phyloP scores from a whole-genome alignment of 1,140 invertebrate species.

The Cyclargus thomasi region DNA sequence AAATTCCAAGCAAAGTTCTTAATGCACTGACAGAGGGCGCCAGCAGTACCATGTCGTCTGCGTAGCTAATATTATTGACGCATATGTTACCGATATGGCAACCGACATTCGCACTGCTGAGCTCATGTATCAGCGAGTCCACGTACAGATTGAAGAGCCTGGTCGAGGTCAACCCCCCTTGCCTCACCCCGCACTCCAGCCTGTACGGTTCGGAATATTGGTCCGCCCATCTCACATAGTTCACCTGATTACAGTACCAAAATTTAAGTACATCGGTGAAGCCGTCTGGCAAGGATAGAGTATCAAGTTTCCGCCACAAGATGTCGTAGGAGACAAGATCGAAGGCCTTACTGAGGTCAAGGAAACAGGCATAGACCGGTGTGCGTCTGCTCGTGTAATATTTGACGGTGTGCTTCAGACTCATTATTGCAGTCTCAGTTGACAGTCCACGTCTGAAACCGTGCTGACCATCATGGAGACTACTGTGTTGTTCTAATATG shows the following conservation, averaged over 20 bases:
- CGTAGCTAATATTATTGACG: slow-evolving; percentile 1
- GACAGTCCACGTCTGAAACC: no score
- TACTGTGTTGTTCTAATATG: neutral
- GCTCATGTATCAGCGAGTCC: neutral
- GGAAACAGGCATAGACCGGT: no score
- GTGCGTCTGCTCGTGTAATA: no score
- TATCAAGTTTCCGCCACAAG: no score
- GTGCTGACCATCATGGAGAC: no score
- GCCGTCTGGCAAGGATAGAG: no score
- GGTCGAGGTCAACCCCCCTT: neutral
- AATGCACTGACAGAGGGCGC: neutral
- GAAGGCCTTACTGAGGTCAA: no score
- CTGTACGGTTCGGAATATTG: neutral
- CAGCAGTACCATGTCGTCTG: neutral
- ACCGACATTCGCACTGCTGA: slow-evolving; percentile 1
- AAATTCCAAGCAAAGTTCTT: neutral
- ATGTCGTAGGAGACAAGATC: no score
- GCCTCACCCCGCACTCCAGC: neutral
- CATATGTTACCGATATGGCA: neutral
- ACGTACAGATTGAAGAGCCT: neutral
- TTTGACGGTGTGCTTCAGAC: no score
- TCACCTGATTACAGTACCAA: neutral
- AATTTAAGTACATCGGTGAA: no score
- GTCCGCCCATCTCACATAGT: neutral
- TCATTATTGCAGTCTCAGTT: no score